Conservation (phyloP, 2,113 vertebrate species). For the Pterocles gutturalis region DNA sequence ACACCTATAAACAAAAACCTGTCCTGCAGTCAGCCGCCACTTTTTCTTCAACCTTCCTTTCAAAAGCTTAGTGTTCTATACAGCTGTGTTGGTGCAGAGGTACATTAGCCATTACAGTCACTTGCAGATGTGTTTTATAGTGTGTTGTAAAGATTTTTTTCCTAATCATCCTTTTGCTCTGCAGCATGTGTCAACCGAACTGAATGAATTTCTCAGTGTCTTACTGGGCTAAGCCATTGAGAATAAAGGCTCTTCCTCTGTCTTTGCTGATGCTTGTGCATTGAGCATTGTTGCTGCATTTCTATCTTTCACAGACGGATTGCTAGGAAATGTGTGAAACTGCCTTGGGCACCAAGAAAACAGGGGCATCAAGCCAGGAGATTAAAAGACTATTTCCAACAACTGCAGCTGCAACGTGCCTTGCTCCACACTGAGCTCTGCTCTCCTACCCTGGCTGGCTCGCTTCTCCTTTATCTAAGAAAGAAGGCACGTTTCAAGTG, state of each 20-base stretch:
- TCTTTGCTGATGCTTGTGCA: slow-evolving; percentile 50
- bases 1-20: neutral
- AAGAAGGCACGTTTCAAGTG: neutral
- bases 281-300: slow-evolving; percentile 71
- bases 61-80: neutral
- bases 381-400: slow-evolving; percentile 59
- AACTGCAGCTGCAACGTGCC: slow-evolving; percentile 67
- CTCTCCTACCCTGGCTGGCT: neutral
- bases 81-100: neutral
- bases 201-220: neutral
- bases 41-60: neutral
- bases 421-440: neutral
- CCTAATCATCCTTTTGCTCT: neutral
- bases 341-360: slow-evolving; percentile 69
- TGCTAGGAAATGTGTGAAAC: slow-evolving; percentile 71
- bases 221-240: neutral
- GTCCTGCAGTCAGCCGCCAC: neutral
- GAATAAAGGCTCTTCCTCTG: slow-evolving; percentile 53
- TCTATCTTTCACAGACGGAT: slow-evolving; percentile 69
- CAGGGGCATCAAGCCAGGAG: slow-evolving; percentile 62
- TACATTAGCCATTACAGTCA: neutral
- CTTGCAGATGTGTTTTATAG: slow-evolving; percentile 9
- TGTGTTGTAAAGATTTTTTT: neutral
- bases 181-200: neutral
- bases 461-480: slow-evolving; percentile 28